Conservation (phyloP, 2,113 vertebrate genomes). For the Ceratotherium simum region DNA sequence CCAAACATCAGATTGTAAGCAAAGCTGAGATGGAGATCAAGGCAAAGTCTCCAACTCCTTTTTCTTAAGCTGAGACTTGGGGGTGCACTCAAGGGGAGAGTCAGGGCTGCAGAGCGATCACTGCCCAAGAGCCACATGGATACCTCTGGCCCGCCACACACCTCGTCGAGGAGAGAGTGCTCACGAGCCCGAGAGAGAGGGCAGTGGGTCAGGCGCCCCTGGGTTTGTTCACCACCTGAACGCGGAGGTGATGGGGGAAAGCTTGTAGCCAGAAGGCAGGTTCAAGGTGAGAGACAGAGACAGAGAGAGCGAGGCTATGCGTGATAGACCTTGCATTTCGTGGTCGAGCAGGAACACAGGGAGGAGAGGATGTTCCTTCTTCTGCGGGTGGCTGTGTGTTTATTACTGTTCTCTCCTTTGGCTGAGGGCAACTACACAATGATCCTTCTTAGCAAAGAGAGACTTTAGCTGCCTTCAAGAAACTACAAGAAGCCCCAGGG, state of each 20-base stretch:
- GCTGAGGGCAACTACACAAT: not conserved
- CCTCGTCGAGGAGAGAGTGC: too few relatives aligned
- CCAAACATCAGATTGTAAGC: not conserved
- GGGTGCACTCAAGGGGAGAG: not conserved
- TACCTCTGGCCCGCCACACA: too few relatives aligned
- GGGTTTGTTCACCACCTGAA: not conserved
- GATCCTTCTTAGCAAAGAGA: not conserved
- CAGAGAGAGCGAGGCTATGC: not conserved
- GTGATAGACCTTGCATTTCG: not conserved
- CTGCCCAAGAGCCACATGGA: not conserved
- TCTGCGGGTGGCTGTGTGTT: not conserved
- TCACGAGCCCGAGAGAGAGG: not conserved
- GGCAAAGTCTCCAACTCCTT: not conserved
- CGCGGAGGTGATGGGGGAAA: not conserved
- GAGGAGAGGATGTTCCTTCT: not conserved
- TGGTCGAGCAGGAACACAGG: not conserved
- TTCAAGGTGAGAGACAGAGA: not conserved
- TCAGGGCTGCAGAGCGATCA: not conserved
- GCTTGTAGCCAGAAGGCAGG: not conserved
- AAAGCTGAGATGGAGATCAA: not conserved
- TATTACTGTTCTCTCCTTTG: not conserved
- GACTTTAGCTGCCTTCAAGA: not conserved
- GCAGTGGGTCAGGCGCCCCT: too few relatives aligned
- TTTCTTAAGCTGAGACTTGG: not conserved
- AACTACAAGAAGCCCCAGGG: not conserved